A percentile compares a stretch with the other conserved stretches of the same genome.
These are phyloP conservation scores for Samia ricini DNA, from an alignment of 1,140 invertebrate species.

Conservation along the genomic window DNA sequence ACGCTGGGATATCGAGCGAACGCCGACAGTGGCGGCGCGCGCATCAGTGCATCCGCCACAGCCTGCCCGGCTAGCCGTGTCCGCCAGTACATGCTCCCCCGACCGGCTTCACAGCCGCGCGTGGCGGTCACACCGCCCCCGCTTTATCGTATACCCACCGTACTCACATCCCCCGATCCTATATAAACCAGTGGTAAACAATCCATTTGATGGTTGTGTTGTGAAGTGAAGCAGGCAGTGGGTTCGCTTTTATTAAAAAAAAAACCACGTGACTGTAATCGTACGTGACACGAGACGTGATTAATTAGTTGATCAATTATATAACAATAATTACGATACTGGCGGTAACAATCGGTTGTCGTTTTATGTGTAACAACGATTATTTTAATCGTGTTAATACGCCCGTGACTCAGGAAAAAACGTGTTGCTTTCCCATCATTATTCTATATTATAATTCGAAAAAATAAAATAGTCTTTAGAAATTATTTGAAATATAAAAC, in stretches of 20 bases:
- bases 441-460: not conserved
- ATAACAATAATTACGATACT: slow-evolving; percentile 27
- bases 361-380: not conserved
- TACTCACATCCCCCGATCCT: slow-evolving; percentile 10
- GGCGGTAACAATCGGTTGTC: not conserved
- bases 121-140: slow-evolving; percentile 34
- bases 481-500: too few species aligned
- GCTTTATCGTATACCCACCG: slow-evolving; percentile 1
- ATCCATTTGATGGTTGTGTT: slow-evolving; percentile 50
- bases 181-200: slow-evolving; percentile 34
- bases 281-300: slow-evolving; percentile 14
- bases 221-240: slow-evolving; percentile 40
- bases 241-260: not conserved
- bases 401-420: not conserved
- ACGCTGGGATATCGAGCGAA: slow-evolving; percentile 9
- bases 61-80: slow-evolving; percentile 41
- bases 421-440: not conserved
- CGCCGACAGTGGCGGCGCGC: slow-evolving; percentile 48
- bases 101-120: slow-evolving; percentile 44
- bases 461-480: too few species aligned
- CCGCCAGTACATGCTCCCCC: slow-evolving; percentile 38
- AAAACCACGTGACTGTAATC: slow-evolving; percentile 40
- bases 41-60: slow-evolving; percentile 45
- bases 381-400: slow-evolving; percentile 1
- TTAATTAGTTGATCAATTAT: slow-evolving; percentile 48